Percentiles rank a stretch among this genome's conserved stretches.
Conservation (phyloP, 2,888 invertebrate genomes). For the Aphidoletes aphidimyza region DNA sequence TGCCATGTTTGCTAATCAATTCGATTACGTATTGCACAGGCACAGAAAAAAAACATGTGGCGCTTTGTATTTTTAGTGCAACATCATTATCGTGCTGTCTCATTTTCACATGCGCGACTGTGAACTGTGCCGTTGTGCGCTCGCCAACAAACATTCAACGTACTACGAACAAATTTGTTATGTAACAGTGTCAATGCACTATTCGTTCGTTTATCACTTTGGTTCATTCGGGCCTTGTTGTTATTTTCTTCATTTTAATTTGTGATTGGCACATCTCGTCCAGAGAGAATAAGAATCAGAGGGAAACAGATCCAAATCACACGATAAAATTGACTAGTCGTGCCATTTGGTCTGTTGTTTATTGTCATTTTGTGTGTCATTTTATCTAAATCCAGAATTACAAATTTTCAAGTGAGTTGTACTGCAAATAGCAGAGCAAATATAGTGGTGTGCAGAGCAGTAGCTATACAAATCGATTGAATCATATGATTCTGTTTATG, state of each 20-base stretch:
- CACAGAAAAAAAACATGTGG: slow-evolving; percentile 35
- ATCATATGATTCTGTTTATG: slow-evolving; percentile 30
- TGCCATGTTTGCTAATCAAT: slow-evolving; percentile 17
- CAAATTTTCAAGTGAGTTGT: neutral
- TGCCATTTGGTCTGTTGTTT: neutral
- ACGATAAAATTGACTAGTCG: neutral
- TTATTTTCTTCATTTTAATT: neutral
- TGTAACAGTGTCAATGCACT: slow-evolving; percentile 41
- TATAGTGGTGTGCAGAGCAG: neutral
- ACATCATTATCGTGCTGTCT: slow-evolving; percentile 20
- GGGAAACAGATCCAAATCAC: neutral
- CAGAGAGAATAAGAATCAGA: neutral
- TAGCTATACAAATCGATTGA: slow-evolving; percentile 13
- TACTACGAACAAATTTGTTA: neutral
- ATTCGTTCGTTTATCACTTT: neutral
- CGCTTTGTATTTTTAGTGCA: slow-evolving; percentile 36
- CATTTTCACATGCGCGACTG: neutral
- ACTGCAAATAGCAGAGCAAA: too few relatives aligned
- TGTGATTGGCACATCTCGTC: neutral
- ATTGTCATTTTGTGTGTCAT: neutral
- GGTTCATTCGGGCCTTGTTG: neutral
- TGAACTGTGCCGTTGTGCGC: too few relatives aligned
- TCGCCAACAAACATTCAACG: neutral
- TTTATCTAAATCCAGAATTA: neutral
- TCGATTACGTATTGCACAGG: slow-evolving; percentile 27